Evolutionary conservation across 2,113 vertebrate species (phyloP), one percentile per base, ranked within the genome.

Genomic region (Pterophyllum scalare): DNA sequence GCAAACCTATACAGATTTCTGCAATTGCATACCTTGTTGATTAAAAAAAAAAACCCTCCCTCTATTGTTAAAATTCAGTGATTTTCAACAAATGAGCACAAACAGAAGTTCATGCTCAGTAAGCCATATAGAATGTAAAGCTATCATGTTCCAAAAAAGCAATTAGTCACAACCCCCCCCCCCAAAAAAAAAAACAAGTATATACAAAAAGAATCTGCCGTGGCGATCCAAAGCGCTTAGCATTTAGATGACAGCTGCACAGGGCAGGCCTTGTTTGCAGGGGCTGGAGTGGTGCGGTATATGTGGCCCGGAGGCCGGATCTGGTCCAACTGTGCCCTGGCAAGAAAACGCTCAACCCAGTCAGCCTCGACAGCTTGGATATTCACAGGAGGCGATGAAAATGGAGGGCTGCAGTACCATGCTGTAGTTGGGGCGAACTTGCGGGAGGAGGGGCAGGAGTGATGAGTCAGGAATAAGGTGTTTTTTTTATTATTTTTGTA

Each of bases 301-400:
- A 85, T 89, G 80, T 87, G 88, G 89, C 94, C 93, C 88, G 81
- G 82, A 92, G 94, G 93, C 94, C 92, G 91, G 94, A 96, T 95
- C 93, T 90, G 88, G 92, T 95, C 95, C 94, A 95, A 94, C 95
- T 90, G 94, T 83, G 94, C 91, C 91, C 94, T 95, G 95, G 95
- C 95, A 96, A 90, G 86, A 87, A 93, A 91, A 89, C 3, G 65
- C 58, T 91, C 65, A 72, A 90, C 91, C 89, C 94, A 90, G 95
- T 91, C 94, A 93, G 94, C 85, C 91, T 89, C 88, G 90, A 96
- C 95, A 96, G 95, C 95, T 96, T 96, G 95, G 95, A 94, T 92
- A 92, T 85, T 95, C 86, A 89, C 94, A 91, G 94, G 95, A 90
- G 95, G 95, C 88, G 75, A 89, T 90, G 91, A 92, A 93, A 91